Conservation (phyloP, 1,140 invertebrate genomes). For the Spodoptera frugiperda region DNA sequence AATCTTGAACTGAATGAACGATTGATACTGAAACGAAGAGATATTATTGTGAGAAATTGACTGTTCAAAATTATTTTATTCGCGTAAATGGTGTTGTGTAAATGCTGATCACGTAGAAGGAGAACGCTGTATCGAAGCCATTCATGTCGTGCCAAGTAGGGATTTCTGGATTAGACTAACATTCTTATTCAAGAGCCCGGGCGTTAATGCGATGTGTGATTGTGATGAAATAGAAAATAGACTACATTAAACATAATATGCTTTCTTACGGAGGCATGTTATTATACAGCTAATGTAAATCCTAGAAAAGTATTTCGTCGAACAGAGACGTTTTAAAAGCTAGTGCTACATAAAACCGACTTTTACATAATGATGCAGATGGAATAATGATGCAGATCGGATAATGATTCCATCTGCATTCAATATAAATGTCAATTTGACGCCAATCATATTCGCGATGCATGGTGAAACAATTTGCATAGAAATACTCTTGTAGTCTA, state of each 20-base stretch:
- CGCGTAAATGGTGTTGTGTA: constrained; percentile 1
- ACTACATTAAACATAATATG: no score
- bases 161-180: constrained; percentile 45
- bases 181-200: constrained; percentile 18
- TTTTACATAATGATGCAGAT: no score
- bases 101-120: constrained; percentile 35
- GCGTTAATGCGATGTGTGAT: constrained; percentile 13
- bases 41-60: background rate
- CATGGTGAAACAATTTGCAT: constrained; percentile 54
- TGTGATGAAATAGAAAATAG: no score
- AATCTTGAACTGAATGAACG: background rate
- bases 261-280: no score
- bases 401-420: constrained; percentile 29
- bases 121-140: constrained; percentile 34
- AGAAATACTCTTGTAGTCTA: constrained; percentile 50
- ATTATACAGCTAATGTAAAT: no score
- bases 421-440: constrained; percentile 44
- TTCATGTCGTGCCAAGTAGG: constrained; percentile 41
- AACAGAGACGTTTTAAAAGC: no score
- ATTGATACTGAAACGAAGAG: background rate
- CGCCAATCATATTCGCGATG: constrained; percentile 49
- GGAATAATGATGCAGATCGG: no score
- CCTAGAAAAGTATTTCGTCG: no score
- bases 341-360: background rate
- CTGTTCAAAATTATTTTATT: background rate